Percentiles rank a stretch among this genome's conserved stretches.
Evolutionary conservation across 2,888 invertebrate genomes (phyloP).

Genomic region (Parascotia fuliginaria): DNA sequence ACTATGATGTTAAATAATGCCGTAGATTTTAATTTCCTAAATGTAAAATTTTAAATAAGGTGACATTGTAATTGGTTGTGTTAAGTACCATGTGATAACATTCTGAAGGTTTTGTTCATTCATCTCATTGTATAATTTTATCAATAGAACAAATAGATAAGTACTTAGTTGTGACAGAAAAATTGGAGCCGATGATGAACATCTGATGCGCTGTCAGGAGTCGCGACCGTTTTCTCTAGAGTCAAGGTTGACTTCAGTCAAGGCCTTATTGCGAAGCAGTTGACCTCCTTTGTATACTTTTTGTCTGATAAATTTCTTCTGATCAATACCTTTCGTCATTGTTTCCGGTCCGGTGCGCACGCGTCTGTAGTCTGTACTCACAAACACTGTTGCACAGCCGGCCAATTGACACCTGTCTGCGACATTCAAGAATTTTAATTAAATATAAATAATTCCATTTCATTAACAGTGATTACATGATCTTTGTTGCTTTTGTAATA

Average conservation of each 20-base stretch:
- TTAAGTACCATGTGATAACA: no score
- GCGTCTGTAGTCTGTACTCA: conserved; percentile 39
- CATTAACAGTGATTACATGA: not conserved
- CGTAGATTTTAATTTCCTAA: no score
- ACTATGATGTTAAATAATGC: no score
- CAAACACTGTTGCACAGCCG: conserved; percentile 41
- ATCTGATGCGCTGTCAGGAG: conserved; percentile 47
- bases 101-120: no score
- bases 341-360: conserved; percentile 71
- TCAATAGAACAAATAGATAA: not conserved
- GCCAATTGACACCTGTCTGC: conserved; percentile 30
- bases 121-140: no score
- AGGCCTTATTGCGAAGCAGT: conserved; percentile 76
- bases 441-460: conserved; percentile 19
- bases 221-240: conserved; percentile 70
- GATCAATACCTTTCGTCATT: conserved; percentile 74
- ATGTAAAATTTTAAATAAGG: no score
- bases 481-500: no score
- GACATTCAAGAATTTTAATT: conserved; percentile 30
- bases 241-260: conserved; percentile 80
- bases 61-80: no score
- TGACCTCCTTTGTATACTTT: conserved; percentile 72
- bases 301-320: conserved; percentile 73
- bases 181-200: not conserved
- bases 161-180: not conserved